Evolutionary conservation across 2,113 vertebrate genomes (phyloP).

Genomic region (Dasyprocta punctata): DNA sequence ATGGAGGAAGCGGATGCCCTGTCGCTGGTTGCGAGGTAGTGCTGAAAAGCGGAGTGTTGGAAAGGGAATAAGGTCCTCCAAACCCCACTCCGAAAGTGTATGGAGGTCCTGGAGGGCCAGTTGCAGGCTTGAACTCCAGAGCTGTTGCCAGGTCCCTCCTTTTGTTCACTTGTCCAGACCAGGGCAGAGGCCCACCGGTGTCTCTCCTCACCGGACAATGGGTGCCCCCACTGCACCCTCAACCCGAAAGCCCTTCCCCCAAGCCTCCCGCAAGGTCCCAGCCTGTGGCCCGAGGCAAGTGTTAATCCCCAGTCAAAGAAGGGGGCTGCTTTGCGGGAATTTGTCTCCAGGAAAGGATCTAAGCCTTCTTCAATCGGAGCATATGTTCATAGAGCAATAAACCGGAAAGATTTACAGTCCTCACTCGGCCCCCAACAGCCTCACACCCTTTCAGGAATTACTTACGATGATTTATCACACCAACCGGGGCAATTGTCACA

Average conservation of each 20-base stretch:
- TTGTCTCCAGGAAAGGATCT: constrained; percentile 93
- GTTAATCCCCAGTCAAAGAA: constrained; percentile 84
- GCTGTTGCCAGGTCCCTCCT: not conserved
- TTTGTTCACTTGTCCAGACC: constrained; percentile 54
- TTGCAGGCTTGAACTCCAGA: not conserved
- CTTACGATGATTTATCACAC: constrained; percentile 99
- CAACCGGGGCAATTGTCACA: constrained; percentile 95
- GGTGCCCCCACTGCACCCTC: constrained; percentile 36
- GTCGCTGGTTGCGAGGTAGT: not conserved
- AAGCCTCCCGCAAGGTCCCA: constrained; percentile 8
- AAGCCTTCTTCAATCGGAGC: constrained; percentile 94
- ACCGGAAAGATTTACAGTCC: constrained; percentile 99
- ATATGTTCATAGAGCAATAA: constrained; percentile 99
- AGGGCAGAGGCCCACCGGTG: not conserved
- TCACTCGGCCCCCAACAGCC: constrained; percentile 96
- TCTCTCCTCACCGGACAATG: not conserved
- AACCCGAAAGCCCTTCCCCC: not conserved
- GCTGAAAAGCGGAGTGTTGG: not conserved
- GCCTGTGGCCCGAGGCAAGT: constrained; percentile 77
- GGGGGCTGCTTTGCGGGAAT: constrained; percentile 89
- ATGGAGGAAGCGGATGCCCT: not conserved
- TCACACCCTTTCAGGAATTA: constrained; percentile 99
- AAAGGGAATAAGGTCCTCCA: not conserved
- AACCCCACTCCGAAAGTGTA: not conserved
- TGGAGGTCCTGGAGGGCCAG: not conserved